Evolutionary conservation across 2,113 vertebrate genomes (phyloP).

Genomic region (Callithrix jacchus): DNA sequence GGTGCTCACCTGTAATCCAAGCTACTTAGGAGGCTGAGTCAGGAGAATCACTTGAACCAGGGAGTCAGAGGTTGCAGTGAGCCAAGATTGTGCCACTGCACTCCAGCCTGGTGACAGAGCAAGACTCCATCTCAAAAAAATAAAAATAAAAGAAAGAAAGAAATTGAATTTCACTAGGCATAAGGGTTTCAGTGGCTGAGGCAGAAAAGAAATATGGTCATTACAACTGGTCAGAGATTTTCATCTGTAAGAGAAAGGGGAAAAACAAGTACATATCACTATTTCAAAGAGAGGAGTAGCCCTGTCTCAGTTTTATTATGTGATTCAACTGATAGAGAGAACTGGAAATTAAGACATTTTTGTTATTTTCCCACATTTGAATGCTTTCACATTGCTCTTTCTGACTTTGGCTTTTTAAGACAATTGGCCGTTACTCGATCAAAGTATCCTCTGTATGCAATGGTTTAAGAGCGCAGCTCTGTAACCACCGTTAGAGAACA

Average conservation of each 20-base stretch:
- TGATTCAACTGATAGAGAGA: constrained; percentile 64
- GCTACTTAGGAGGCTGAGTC: no score
- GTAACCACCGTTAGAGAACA: constrained; percentile 68
- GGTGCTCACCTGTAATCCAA: no score
- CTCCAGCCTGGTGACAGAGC: no score
- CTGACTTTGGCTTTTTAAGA: constrained; percentile 56
- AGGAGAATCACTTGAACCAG: no score
- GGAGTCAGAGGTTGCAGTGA: no score
- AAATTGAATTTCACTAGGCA: constrained; percentile 21
- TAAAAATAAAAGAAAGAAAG: neutral
- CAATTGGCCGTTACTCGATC: constrained; percentile 63
- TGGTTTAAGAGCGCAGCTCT: constrained; percentile 62
- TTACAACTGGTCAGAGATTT: neutral
- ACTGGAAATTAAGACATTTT: constrained; percentile 65
- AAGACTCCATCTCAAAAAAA: no score
- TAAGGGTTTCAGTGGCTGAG: constrained; percentile 26
- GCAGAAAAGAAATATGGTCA: neutral
- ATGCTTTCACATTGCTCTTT: constrained; percentile 62
- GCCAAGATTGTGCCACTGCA: no score
- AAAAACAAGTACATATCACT: neutral
- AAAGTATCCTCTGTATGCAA: constrained; percentile 53
- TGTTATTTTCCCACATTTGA: constrained; percentile 62
- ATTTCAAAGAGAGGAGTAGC: neutral
- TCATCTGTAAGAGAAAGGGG: neutral
- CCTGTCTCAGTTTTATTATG: constrained; percentile 49